These are phyloP conservation scores for Alaudala cheleensis DNA, from an alignment of 2,113 vertebrate species.

Conservation along the genomic window DNA sequence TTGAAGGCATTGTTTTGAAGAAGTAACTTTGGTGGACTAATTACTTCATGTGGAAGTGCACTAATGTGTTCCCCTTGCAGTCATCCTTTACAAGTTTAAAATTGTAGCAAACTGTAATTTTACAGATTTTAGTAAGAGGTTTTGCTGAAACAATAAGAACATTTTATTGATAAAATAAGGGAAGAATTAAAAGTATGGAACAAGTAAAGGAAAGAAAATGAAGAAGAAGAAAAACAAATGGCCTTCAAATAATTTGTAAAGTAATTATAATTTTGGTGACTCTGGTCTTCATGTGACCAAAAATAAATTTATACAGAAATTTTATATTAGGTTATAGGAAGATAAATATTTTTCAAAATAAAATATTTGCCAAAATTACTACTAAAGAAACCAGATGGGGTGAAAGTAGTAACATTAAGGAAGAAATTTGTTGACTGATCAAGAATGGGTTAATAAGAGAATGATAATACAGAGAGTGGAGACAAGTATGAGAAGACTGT, in stretches of 20 bases:
- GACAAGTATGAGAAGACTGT: neutral
- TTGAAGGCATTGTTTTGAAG: neutral
- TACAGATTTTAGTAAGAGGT: neutral
- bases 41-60: neutral
- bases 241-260: neutral
- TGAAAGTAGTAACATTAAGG: neutral
- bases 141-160: neutral
- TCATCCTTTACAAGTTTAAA: neutral
- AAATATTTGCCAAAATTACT: neutral
- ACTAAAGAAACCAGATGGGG: neutral
- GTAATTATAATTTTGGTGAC: neutral
- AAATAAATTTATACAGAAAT: neutral
- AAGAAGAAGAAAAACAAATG: neutral
- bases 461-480: neutral
- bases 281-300: neutral
- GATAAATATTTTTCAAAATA: neutral
- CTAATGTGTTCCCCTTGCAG: neutral
- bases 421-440: neutral
- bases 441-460: neutral
- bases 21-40: neutral
- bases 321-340: neutral
- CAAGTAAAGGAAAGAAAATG: neutral
- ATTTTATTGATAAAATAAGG: neutral
- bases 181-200: neutral
- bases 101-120: neutral